phyloP scores from a whole-genome alignment of 2,888 invertebrate species.

The Epirrhoe alternata region DNA sequence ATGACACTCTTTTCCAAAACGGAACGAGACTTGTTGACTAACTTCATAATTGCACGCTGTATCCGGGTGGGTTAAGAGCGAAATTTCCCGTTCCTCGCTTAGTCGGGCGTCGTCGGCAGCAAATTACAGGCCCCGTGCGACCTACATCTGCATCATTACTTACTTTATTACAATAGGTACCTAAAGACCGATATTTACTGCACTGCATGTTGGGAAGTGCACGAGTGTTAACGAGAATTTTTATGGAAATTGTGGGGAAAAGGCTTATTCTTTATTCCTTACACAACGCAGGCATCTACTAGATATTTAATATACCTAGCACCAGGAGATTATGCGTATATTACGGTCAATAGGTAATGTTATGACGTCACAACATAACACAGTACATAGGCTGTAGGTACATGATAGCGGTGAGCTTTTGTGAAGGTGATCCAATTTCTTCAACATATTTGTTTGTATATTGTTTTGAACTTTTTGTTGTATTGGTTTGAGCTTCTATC shows the following conservation, averaged over 20 bases:
- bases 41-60: conserved; percentile 29
- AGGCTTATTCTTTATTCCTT: not conserved
- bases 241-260: not conserved
- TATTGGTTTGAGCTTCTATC: too few relatives aligned
- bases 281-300: not conserved
- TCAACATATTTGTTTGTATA: too few relatives aligned
- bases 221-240: conserved; percentile 7
- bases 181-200: conserved; percentile 44
- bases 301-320: too few relatives aligned
- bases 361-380: too few relatives aligned
- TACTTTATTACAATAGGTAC: conserved; percentile 50
- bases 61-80: conserved; percentile 8
- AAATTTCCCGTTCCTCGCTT: conserved; percentile 22
- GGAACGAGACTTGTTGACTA: conserved; percentile 19
- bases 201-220: conserved; percentile 26
- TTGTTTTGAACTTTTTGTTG: too few relatives aligned
- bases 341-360: too few relatives aligned
- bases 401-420: too few relatives aligned
- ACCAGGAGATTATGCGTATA: too few relatives aligned
- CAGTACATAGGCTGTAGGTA: too few relatives aligned
- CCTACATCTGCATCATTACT: conserved; percentile 59
- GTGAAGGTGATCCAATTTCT: too few relatives aligned
- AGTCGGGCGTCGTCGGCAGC: conserved; percentile 39
- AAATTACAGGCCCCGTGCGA: conserved; percentile 54
- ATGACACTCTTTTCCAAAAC: conserved; percentile 14